Evolutionary conservation across 2,113 vertebrate species (phyloP).

Genomic region (Phyllostomus hastatus): DNA sequence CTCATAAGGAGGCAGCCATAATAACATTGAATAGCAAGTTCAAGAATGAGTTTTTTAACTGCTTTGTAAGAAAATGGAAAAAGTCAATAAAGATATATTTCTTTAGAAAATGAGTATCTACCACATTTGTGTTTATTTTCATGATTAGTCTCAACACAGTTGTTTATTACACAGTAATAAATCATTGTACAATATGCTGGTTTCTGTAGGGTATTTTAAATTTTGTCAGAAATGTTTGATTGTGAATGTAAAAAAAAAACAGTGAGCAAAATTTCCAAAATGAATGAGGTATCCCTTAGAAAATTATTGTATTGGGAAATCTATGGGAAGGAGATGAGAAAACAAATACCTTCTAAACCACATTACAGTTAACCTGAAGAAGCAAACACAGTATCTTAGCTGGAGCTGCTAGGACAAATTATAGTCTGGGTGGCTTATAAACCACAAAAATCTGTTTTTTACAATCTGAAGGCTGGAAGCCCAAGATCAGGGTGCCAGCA

Average conservation of each 20-base stretch:
- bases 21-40: slow-evolving; percentile 62
- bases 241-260: neutral
- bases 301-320: slow-evolving; percentile 48
- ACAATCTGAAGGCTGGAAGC: neutral
- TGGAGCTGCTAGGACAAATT: neutral
- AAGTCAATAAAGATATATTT: slow-evolving; percentile 80
- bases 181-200: slow-evolving; percentile 4
- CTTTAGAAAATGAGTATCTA: slow-evolving; percentile 76
- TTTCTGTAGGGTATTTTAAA: slow-evolving; percentile 37
- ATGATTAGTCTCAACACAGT: slow-evolving; percentile 43
- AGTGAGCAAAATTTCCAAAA: slow-evolving; percentile 40
- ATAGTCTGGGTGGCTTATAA: neutral
- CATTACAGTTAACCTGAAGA: neutral
- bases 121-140: slow-evolving; percentile 61
- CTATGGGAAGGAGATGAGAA: neutral
- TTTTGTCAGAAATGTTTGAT: slow-evolving; percentile 63
- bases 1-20: slow-evolving; percentile 52
- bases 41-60: slow-evolving; percentile 73
- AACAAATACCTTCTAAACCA: slow-evolving; percentile 53
- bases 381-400: neutral
- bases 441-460: neutral
- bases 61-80: slow-evolving; percentile 76
- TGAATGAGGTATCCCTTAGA: slow-evolving; percentile 45
- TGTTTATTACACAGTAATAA: slow-evolving; percentile 41
- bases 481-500: neutral